A percentile compares a stretch with the other conserved stretches of the same genome.
Evolutionary conservation across 1,140 invertebrate species (phyloP).

Genomic region (Drosophila ercepeae): DNA sequence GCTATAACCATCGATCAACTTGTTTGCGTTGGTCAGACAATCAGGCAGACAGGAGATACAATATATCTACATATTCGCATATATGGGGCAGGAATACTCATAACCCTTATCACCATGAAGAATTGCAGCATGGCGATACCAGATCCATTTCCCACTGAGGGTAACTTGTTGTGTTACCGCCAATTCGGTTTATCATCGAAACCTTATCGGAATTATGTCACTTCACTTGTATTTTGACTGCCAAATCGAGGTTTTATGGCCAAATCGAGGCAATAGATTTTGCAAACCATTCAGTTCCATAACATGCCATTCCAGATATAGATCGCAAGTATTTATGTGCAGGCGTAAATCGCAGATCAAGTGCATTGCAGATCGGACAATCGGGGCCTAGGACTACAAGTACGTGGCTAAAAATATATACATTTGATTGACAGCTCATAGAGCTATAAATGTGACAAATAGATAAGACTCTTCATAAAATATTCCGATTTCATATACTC

Average conservation of each 20-base stretch:
- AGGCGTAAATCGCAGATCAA: constrained; percentile 45
- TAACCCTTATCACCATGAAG: constrained; percentile 41
- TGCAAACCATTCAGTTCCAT: not conserved
- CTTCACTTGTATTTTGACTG: constrained; percentile 38
- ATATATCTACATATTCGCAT: not conserved
- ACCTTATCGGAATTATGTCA: constrained; percentile 59
- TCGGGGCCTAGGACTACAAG: constrained; percentile 20
- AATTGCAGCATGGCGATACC: constrained; percentile 26
- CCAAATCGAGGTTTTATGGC: constrained; percentile 59
- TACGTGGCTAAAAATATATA: not conserved
- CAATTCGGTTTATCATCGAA: constrained; percentile 17
- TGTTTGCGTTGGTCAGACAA: constrained; percentile 29
- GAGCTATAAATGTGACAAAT: constrained; percentile 28
- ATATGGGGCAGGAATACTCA: constrained; percentile 1
- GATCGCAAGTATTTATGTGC: constrained; percentile 44
- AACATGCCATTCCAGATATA: constrained; percentile 39
- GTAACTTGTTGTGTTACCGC: constrained; percentile 2
- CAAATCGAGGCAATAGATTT: constrained; percentile 16
- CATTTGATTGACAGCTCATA: constrained; percentile 52
- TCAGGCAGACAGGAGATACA: constrained; percentile 20
- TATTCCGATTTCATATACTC: constrained; percentile 12
- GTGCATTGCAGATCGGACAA: constrained; percentile 40
- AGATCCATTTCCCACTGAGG: constrained; percentile 12
- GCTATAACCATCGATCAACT: constrained; percentile 32
- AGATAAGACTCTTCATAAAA: constrained; percentile 11